A percentile compares a stretch with the other conserved stretches of the same genome.
phyloP scores from a whole-genome alignment of 1,140 invertebrate genomes.

The Pachypeltis micranthus region DNA sequence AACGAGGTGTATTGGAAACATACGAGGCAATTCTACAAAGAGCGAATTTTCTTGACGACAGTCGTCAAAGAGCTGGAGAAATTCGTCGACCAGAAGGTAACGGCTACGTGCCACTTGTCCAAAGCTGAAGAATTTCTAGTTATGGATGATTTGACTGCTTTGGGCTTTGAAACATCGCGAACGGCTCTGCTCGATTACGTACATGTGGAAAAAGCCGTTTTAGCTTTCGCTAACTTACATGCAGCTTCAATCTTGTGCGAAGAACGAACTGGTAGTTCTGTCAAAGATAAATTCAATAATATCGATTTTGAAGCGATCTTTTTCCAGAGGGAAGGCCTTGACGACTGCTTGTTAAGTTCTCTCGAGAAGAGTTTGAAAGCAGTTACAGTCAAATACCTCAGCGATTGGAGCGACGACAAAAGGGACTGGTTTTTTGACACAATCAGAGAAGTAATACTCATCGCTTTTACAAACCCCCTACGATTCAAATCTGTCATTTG shows the following conservation, averaged over 20 bases:
- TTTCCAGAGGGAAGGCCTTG: not conserved
- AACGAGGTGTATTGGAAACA: not conserved
- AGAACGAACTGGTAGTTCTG: not conserved
- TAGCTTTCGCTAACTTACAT: constrained; percentile 10
- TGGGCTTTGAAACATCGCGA: not conserved
- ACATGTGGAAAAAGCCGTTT: constrained; percentile 5
- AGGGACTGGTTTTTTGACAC: too few species aligned
- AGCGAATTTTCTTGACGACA: not conserved
- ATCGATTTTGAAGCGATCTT: constrained; percentile 5
- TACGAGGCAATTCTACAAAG: not conserved
- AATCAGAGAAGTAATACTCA: too few species aligned
- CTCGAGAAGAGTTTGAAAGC: too few species aligned
- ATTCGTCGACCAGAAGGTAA: not conserved
- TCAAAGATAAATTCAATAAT: not conserved
- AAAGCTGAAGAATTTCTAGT: constrained; percentile 4
- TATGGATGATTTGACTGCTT: not conserved
- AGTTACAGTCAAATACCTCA: too few species aligned
- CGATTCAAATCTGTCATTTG: too few species aligned
- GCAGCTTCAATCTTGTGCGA: not conserved
- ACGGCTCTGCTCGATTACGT: not conserved
- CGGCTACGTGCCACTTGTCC: constrained; percentile 2
- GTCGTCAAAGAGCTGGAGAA: not conserved
- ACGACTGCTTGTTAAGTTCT: too few species aligned
- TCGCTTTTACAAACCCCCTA: too few species aligned
- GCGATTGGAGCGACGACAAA: too few species aligned